phyloP scores from a whole-genome alignment of 1,140 invertebrate species.

The Octopus sinensis region DNA sequence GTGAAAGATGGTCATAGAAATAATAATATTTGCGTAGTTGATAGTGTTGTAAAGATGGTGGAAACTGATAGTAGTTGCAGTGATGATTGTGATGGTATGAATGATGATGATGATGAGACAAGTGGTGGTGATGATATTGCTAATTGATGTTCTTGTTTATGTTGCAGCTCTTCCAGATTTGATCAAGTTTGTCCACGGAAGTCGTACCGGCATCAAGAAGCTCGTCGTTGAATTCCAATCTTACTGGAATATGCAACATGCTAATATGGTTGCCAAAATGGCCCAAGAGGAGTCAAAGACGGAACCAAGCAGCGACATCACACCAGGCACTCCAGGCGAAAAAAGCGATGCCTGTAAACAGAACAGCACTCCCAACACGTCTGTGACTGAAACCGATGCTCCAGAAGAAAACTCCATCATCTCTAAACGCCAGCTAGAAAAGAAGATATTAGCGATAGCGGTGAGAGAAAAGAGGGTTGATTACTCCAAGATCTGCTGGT shows the following conservation, averaged over 20 bases:
- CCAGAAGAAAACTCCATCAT: slow-evolving; percentile 33
- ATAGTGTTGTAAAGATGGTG: background rate
- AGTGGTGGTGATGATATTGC: no score
- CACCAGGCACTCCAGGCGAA: slow-evolving; percentile 15
- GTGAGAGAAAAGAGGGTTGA: slow-evolving; percentile 58
- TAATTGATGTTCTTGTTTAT: slow-evolving; percentile 6
- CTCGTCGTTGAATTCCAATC: slow-evolving; percentile 68
- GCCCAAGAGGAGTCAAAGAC: slow-evolving; percentile 24
- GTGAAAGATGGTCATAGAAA: background rate
- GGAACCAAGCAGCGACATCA: slow-evolving; percentile 22
- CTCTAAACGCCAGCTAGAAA: slow-evolving; percentile 52
- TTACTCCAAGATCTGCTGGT: slow-evolving; percentile 68
- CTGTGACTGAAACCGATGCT: slow-evolving; percentile 16
- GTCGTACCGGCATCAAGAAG: slow-evolving; percentile 62
- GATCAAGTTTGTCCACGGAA: slow-evolving; percentile 70
- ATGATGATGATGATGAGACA: no score
- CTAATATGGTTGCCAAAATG: slow-evolving; percentile 49
- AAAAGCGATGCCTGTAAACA: background rate
- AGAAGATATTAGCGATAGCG: slow-evolving; percentile 60
- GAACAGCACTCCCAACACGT: slow-evolving; percentile 15
- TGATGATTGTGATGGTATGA: background rate
- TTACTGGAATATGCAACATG: slow-evolving; percentile 62
- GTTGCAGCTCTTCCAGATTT: slow-evolving; percentile 65
- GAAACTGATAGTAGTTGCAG: background rate
- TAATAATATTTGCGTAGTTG: background rate